Conservation (phyloP, 1,140 invertebrate species). For the Leucophenga varia region DNA sequence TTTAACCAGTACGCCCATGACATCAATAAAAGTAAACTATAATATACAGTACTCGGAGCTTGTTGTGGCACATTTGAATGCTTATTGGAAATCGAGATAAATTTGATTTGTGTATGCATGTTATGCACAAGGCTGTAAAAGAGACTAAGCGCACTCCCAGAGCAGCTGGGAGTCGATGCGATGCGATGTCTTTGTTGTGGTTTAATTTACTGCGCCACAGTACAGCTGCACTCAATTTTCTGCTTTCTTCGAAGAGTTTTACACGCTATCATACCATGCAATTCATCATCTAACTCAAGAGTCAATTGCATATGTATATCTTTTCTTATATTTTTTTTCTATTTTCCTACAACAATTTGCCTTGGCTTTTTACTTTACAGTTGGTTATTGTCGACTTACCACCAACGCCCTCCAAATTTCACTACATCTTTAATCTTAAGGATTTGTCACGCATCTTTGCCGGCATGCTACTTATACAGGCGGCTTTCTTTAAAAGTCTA, state of each 20-base stretch:
- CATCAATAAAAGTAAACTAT: neutral
- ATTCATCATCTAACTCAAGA: too few species aligned
- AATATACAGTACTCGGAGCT: neutral
- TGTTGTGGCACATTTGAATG: constrained; percentile 22
- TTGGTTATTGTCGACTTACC: constrained; percentile 73
- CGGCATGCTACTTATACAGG: constrained; percentile 75
- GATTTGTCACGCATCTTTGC: constrained; percentile 82
- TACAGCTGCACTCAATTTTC: neutral
- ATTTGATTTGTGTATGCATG: constrained; percentile 56
- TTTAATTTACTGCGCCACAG: neutral
- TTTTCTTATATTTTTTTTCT: neutral
- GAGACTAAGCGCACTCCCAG: too few species aligned
- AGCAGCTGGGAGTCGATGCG: too few species aligned
- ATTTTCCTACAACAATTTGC: neutral
- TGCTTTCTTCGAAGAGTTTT: neutral
- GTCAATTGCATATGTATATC: neutral
- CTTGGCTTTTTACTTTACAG: constrained; percentile 44
- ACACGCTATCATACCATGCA: too few species aligned
- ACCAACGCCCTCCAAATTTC: constrained; percentile 90
- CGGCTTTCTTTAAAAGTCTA: constrained; percentile 64
- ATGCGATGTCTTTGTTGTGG: neutral
- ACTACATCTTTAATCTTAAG: constrained; percentile 91
- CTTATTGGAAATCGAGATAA: constrained; percentile 52
- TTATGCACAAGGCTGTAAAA: too few species aligned
- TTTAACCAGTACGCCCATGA: too few species aligned